Base-by-base conservation (phyloP, 2,888 invertebrate species). In the Tipula vernalis region DNA sequence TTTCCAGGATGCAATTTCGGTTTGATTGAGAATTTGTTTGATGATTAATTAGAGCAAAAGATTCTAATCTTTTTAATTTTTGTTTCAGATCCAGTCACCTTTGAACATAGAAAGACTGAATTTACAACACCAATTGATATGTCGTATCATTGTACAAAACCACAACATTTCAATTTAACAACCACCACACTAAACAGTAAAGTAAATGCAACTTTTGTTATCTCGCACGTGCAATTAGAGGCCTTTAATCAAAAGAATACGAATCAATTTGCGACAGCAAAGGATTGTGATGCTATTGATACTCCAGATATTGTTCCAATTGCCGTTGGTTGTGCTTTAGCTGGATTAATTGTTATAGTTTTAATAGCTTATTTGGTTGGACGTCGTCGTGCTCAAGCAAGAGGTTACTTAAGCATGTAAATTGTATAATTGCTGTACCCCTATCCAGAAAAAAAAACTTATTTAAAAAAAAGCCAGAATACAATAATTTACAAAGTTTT, bases 281-380 rank as follows among this genome's bases (percentile, higher is more conserved):
- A 93, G 92, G 95, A 96, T 89, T 97, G 97, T 91, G 93, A 94
- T 89, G 93, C 94, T 87, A 93, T 93, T 51, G 95, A 95, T 89
- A 95, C 96, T 5, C 95, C 96, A 15, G 99, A 99, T 92, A 94
- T 98, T 88, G 98, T 99, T 87, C 99, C 99, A 36, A 98, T 99
- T 90, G 98, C 97, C 36, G 99, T 99, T 88, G 99, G 99, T 15
- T 97, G 97, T 91, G 97, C 97, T 86, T 93, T 99, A 87, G 97
- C 96, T 88, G 96, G 94, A 86, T 94, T 99, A 87, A 98, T 99
- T 88, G 92, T 98, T 87, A 95, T 98, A 88, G 98, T 99, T 86
- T 94, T 99, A 89, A 94, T 96, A 89, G 98, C 97, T 84, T 99
- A 99, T 92, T 94, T 99, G 88, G 95, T 98, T 90, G 98, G 97